Conservation (phyloP, 2,888 invertebrate genomes). For the Eupithecia vulgata region DNA sequence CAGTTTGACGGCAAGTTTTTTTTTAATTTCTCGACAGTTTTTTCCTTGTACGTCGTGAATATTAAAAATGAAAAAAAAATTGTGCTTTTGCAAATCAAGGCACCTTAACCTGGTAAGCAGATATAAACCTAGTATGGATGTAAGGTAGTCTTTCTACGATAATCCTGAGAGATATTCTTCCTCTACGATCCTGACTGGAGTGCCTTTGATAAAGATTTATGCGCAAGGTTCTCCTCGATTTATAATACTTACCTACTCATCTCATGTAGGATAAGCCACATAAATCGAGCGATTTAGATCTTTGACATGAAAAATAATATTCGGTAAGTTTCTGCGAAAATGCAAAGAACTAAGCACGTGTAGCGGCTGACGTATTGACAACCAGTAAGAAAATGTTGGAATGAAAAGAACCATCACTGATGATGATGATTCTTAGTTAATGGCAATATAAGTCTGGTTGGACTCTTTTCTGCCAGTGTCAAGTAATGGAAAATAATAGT, state of each 20-base stretch:
- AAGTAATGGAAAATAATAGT: no score
- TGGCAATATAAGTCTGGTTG: no score
- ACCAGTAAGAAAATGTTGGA: background rate
- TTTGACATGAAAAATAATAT: constrained; percentile 30
- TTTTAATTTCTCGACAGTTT: no score
- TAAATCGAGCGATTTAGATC: constrained; percentile 34
- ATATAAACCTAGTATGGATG: background rate
- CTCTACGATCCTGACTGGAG: constrained; percentile 43
- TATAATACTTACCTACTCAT: constrained; percentile 16
- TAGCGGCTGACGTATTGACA: constrained; percentile 9
- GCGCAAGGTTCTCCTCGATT: constrained; percentile 48
- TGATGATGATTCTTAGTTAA: no score
- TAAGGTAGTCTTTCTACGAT: background rate
- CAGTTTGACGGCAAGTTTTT: no score
- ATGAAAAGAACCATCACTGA: background rate
- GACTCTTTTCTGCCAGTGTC: no score
- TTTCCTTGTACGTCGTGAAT: no score
- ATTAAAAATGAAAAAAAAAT: no score
- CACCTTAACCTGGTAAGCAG: background rate
- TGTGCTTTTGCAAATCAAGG: no score
- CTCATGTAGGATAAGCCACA: constrained; percentile 39
- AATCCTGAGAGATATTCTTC: constrained; percentile 5
- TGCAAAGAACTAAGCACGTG: background rate
- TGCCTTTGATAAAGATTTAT: constrained; percentile 62
- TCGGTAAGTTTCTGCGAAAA: constrained; percentile 10